A percentile compares a stretch with the other conserved stretches of the same genome.
Evolutionary conservation across 2,888 invertebrate genomes (phyloP).

Genomic region (Odontocerum albicorne): DNA sequence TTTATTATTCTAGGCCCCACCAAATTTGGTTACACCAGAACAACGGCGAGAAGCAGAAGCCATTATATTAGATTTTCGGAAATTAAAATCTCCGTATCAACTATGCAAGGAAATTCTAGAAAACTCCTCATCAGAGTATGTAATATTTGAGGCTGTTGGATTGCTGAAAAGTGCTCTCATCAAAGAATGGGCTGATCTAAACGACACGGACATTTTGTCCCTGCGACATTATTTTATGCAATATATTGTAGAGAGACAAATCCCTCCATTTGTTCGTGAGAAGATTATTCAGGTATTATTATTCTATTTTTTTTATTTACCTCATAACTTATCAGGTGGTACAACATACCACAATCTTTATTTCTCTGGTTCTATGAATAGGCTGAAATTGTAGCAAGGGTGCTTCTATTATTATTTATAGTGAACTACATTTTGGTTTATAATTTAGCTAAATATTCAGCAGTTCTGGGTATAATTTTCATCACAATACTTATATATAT

Average conservation of each 20-base stretch:
- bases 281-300: constrained; percentile 63
- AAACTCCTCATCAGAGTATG: constrained; percentile 72
- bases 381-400: too few relatives aligned
- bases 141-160: constrained; percentile 85
- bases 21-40: constrained; percentile 72
- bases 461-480: too few relatives aligned
- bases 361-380: too few relatives aligned
- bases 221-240: constrained; percentile 77
- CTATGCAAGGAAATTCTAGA: constrained; percentile 80
- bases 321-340: too few relatives aligned
- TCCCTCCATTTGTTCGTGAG: constrained; percentile 77
- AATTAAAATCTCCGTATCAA: constrained; percentile 78
- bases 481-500: too few relatives aligned
- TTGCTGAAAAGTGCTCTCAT: constrained; percentile 80
- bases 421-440: too few relatives aligned
- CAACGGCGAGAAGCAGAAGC: constrained; percentile 82
- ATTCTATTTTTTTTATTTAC: neutral
- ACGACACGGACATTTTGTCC: constrained; percentile 68
- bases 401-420: too few relatives aligned
- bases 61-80: constrained; percentile 79
- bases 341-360: too few relatives aligned
- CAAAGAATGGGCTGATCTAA: constrained; percentile 78
- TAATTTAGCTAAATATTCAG: too few relatives aligned
- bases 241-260: constrained; percentile 69
- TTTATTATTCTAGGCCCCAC: constrained; percentile 67